phyloP scores from a whole-genome alignment of 2,797 vertebrate genomes.

The Trematocara caparti region DNA sequence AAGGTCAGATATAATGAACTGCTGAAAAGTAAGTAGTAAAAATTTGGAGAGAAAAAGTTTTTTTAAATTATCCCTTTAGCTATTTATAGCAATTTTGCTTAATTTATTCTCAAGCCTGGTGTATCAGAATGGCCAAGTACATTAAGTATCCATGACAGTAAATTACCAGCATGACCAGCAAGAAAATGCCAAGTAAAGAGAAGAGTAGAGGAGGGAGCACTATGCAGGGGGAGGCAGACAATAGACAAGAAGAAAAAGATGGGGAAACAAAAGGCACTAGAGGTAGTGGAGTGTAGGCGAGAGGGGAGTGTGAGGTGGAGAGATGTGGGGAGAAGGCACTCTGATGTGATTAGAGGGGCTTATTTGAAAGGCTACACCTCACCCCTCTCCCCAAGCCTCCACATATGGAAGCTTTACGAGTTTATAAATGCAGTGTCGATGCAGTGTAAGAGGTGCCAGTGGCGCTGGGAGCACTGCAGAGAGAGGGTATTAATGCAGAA shows the following conservation, averaged over 20 bases:
- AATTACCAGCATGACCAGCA: slow-evolving; percentile 20
- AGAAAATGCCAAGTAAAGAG: not conserved
- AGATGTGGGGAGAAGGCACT: slow-evolving; percentile 47
- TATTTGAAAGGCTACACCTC: slow-evolving; percentile 52
- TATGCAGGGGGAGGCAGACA: slow-evolving; percentile 1
- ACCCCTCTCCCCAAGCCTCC: not conserved
- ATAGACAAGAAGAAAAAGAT: not conserved
- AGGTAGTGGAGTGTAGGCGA: not conserved
- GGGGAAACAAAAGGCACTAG: slow-evolving; percentile 10
- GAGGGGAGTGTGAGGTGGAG: not conserved
- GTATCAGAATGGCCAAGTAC: slow-evolving; percentile 17
- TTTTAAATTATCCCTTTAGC: not conserved
- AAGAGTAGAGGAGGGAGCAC: not conserved
- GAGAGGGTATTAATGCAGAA: slow-evolving; percentile 13
- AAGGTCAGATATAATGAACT: slow-evolving; percentile 31
- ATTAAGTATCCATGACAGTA: slow-evolving; percentile 37
- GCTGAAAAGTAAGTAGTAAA: not conserved
- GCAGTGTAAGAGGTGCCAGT: slow-evolving; percentile 8
- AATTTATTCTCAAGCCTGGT: slow-evolving; percentile 12
- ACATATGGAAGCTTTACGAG: slow-evolving; percentile 47
- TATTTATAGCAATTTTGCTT: slow-evolving; percentile 14
- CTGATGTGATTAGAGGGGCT: slow-evolving; percentile 66
- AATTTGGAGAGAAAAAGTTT: not conserved
- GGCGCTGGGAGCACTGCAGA: not conserved
- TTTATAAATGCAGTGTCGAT: slow-evolving; percentile 40